Evolutionary conservation across 2,888 invertebrate genomes (phyloP).

Genomic region (Pammene fasciana): DNA sequence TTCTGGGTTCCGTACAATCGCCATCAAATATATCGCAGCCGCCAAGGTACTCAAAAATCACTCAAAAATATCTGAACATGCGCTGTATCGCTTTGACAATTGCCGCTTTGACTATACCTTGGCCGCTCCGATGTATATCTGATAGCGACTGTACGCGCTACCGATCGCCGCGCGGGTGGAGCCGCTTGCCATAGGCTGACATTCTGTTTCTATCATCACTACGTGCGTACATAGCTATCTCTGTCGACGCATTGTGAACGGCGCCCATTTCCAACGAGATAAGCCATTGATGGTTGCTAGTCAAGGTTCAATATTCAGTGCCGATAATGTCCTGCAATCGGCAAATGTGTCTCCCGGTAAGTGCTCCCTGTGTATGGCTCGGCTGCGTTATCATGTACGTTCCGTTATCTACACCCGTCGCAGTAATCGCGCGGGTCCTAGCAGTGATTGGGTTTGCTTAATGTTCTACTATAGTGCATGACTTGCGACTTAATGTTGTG

Average conservation of each 20-base stretch:
- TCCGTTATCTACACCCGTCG: constrained; percentile 32
- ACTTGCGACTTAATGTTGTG: constrained; percentile 2
- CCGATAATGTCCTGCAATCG: constrained; percentile 37
- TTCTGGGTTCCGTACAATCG: too few species aligned
- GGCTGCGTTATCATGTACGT: constrained; percentile 34
- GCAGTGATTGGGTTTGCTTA: constrained; percentile 33
- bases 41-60: too few species aligned
- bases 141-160: constrained; percentile 47
- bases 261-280: constrained; percentile 43
- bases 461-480: constrained; percentile 21
- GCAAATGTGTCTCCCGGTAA: constrained; percentile 39
- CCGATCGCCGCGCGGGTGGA: constrained; percentile 39
- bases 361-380: constrained; percentile 39
- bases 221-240: constrained; percentile 38
- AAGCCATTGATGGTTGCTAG: constrained; percentile 43
- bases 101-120: too few species aligned
- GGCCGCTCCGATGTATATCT: too few species aligned
- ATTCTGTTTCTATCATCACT: constrained; percentile 44
- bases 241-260: constrained; percentile 33
- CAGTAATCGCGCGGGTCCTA: constrained; percentile 31
- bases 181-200: constrained; percentile 46
- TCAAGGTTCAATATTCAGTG: constrained; percentile 41
- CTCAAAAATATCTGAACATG: too few species aligned
- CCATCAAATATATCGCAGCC: too few species aligned
- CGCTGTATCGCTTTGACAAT: too few species aligned